Evolutionary conservation across 2,113 vertebrate genomes (phyloP).

Genomic region (Otolemur garnettii): DNA sequence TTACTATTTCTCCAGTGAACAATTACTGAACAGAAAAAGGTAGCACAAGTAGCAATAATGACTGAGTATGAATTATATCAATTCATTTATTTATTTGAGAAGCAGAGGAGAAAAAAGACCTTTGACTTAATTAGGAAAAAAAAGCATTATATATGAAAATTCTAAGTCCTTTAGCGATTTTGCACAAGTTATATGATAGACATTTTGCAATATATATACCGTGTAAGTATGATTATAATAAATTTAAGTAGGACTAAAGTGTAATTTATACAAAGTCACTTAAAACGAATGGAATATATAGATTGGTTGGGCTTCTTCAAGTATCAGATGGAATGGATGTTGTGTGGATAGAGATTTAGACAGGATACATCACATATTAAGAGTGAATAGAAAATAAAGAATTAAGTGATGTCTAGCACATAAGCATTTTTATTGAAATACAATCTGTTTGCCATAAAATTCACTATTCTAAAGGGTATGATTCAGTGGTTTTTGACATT

Average conservation of each 20-base stretch:
- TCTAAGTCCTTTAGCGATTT: conserved; percentile 74
- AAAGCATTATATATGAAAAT: conserved; percentile 75
- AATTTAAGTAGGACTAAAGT: conserved; percentile 76
- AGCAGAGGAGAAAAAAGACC: conserved; percentile 69
- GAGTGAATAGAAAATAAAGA: not conserved
- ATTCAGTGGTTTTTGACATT: not conserved
- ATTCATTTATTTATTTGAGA: conserved; percentile 13
- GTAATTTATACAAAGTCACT: conserved; percentile 81
- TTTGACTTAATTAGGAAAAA: conserved; percentile 82
- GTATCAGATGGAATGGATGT: conserved; percentile 71
- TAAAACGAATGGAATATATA: conserved; percentile 74
- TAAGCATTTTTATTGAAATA: not conserved
- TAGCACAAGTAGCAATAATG: conserved; percentile 69
- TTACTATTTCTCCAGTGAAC: conserved; percentile 68
- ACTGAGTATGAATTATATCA: conserved; percentile 48
- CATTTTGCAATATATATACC: conserved; percentile 78
- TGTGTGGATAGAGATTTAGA: not conserved
- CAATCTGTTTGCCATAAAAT: not conserved
- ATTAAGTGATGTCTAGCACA: not conserved
- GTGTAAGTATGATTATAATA: conserved; percentile 80
- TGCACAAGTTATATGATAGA: conserved; percentile 70
- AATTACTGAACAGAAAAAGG: conserved; percentile 67
- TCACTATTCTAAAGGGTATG: not conserved
- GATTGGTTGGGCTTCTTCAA: conserved; percentile 74
- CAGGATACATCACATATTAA: not conserved